Evolutionary conservation across 2,797 vertebrate genomes (phyloP).

Genomic region (Pseudochirops corinnae): DNA sequence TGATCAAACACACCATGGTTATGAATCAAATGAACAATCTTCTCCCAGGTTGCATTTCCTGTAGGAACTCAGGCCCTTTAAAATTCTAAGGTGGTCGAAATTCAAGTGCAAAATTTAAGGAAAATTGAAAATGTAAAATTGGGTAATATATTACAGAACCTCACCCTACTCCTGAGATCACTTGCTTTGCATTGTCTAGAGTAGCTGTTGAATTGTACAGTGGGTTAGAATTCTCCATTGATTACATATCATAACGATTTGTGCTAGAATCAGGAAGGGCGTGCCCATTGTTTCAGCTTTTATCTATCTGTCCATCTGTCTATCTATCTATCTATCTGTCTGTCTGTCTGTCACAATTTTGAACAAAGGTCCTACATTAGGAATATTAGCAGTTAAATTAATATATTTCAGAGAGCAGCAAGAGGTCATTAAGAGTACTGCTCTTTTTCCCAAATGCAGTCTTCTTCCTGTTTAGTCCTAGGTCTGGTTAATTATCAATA

Average conservation of each 20-base stretch:
- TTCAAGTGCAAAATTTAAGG: background rate
- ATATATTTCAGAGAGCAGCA: background rate
- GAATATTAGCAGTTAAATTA: background rate
- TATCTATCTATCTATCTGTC: too few relatives aligned
- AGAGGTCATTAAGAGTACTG: background rate
- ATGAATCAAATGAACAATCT: background rate
- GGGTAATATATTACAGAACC: background rate
- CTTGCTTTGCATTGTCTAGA: background rate
- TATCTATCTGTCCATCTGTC: background rate
- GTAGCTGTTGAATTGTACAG: background rate
- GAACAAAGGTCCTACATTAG: background rate
- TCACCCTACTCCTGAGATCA: background rate
- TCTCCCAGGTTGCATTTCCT: background rate
- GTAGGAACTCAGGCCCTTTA: background rate
- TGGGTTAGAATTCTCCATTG: background rate
- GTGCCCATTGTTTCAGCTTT: background rate
- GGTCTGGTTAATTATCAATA: background rate
- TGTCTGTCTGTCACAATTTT: background rate
- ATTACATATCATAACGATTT: background rate
- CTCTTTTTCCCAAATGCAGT: background rate
- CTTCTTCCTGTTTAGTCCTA: background rate
- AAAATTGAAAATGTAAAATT: background rate
- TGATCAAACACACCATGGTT: background rate
- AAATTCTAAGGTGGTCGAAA: background rate
- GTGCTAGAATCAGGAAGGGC: background rate